These are phyloP conservation scores for Paracentrotus lividus DNA, from an alignment of 53 echinoderm and acorn worm genomes.

Conservation along the genomic window DNA sequence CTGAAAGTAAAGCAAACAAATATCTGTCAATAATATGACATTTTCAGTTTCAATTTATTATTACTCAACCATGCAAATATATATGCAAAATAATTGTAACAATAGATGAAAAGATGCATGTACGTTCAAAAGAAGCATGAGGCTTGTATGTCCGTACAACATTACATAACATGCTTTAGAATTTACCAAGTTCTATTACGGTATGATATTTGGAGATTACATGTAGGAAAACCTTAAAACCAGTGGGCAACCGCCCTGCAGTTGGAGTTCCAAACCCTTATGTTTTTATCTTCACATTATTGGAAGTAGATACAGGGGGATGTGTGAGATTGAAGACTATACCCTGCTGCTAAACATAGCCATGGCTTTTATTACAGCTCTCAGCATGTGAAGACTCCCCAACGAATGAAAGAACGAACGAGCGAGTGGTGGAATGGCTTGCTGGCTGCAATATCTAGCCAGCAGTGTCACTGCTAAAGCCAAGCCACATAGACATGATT, in stretches of 20 bases:
- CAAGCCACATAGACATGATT: conserved; percentile 8
- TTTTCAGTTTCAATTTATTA: too few relatives aligned
- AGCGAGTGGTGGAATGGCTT: background rate
- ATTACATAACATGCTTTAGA: too few relatives aligned
- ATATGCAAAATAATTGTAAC: too few relatives aligned
- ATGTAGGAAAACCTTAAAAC: too few relatives aligned
- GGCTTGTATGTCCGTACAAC: too few relatives aligned
- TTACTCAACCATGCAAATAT: too few relatives aligned
- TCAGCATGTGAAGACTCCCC: conserved; percentile 2
- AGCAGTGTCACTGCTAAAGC: conserved; percentile 26
- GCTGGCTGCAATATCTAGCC: conserved; percentile 9
- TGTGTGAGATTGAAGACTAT: background rate
- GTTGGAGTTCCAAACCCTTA: conserved; percentile 3
- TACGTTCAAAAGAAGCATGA: too few relatives aligned
- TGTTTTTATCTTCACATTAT: background rate
- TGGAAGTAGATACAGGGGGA: background rate
- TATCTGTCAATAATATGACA: too few relatives aligned
- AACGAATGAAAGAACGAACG: background rate
- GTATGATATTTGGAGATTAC: too few relatives aligned
- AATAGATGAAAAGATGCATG: too few relatives aligned
- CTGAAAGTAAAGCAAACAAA: background rate
- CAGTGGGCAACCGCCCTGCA: background rate
- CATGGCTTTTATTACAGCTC: conserved; percentile 9
- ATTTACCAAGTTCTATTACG: too few relatives aligned
- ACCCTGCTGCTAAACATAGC: conserved; percentile 40